Conservation (phyloP, 2,113 vertebrate species). For the Ranitomeya imitator region DNA sequence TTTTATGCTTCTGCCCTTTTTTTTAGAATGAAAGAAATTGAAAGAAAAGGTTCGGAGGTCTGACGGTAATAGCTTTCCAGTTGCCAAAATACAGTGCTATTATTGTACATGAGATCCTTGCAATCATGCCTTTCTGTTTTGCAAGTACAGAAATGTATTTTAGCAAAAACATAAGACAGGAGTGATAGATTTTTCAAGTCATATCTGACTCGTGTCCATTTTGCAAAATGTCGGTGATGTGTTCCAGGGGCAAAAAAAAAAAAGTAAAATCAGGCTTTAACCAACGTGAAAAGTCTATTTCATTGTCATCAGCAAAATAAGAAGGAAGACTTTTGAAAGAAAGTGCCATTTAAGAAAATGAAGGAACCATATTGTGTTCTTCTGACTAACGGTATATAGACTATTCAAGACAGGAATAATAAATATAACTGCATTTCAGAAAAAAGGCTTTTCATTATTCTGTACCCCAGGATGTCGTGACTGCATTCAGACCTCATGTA, state of each 20-base stretch:
- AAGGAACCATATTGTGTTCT: constrained; percentile 49
- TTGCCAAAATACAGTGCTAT: constrained; percentile 13
- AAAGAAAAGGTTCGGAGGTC: constrained; percentile 8
- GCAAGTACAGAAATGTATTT: constrained; percentile 29
- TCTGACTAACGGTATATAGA: constrained; percentile 33
- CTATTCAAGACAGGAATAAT: constrained; percentile 40
- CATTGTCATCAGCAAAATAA: constrained; percentile 53
- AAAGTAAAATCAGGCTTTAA: constrained; percentile 33
- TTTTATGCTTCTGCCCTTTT: not conserved
- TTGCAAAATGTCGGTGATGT: constrained; percentile 34
- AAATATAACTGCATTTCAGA: constrained; percentile 53
- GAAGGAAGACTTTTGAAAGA: constrained; percentile 27
- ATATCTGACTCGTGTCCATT: constrained; percentile 40
- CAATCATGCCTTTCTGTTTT: constrained; percentile 39
- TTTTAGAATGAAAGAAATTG: not conserved
- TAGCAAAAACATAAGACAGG: constrained; percentile 20
- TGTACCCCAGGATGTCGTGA: constrained; percentile 53
- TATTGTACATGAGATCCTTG: constrained; percentile 14
- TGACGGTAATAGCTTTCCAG: constrained; percentile 28
- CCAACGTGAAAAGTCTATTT: constrained; percentile 46
- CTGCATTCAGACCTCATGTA: constrained; percentile 56
- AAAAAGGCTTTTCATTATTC: constrained; percentile 41
- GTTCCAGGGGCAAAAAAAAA: not conserved
- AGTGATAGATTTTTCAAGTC: constrained; percentile 9
- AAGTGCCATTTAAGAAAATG: constrained; percentile 44